Evolutionary conservation across 2,888 invertebrate genomes (phyloP), one percentile per base, ranked within the genome.

Genomic region (Eubasilissa splendida): DNA sequence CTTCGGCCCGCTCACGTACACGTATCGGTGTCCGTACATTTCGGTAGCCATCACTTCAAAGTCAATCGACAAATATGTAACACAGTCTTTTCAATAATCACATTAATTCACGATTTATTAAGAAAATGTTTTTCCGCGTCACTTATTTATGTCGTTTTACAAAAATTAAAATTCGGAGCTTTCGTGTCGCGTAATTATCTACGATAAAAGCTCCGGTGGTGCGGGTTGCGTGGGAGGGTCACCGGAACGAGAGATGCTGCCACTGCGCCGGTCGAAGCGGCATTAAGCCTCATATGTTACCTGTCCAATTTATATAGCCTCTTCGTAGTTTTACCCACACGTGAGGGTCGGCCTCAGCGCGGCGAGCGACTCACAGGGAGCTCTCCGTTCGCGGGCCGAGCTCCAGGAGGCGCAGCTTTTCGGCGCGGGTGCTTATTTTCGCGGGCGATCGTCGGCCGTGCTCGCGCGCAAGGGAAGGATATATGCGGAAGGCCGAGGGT

Each of bases 21-120:
- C 83, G 75, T 90, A 85, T 59, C 91, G 90, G 84, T 90, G 90
- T 86, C 90, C 90, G 88, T 90, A 91, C 86, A 90, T 90, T 83
- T 91, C 91, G 85, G 90, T 87, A 60, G 90, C 87, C 90, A 91
- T 90, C 50, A 66, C 59, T 77, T 65, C 52, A 50, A 54, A 66
- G 42, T 58, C 60, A 7, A 7, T 42, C 4, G 2, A 4, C 4
- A 42, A 42, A 42, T 42, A 42, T 7, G 42, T 7, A 42, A 42
- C 42, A 42, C 42, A 42, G 42, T 42, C 42, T 42, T 7, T 42
- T 42, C 42, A 7, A 42, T 7, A 42, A 42, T 42, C 42, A 42
- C 42, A 42, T 5, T 42, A 42, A 42, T 42, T 42, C 42, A 42
- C 42, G 42, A 42, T 42, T 42, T 42, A 42, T 42, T 42, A 42